These are phyloP conservation scores for Hydrotaea cyrtoneurina DNA, from an alignment of 2,888 invertebrate genomes.

Conservation along the genomic window DNA sequence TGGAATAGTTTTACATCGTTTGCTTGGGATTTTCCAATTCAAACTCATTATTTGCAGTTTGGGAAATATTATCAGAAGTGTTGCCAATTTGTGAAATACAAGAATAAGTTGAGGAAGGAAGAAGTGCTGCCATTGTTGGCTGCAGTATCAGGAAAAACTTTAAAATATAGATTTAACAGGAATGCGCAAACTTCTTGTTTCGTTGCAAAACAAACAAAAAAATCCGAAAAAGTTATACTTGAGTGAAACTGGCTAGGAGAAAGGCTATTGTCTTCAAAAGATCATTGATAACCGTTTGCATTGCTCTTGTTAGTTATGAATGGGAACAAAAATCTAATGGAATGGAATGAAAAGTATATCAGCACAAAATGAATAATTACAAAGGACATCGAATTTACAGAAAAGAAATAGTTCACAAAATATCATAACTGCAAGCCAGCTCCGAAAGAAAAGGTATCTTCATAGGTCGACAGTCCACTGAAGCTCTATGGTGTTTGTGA, in stretches of 20 bases:
- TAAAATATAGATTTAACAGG: neutral
- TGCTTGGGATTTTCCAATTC: conserved; percentile 21
- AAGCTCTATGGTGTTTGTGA: too few species aligned
- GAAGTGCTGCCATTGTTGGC: neutral
- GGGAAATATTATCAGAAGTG: conserved; percentile 21
- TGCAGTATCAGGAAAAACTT: neutral
- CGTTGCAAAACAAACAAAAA: too few species aligned
- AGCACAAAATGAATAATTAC: too few species aligned
- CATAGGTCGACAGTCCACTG: too few species aligned
- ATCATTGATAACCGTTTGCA: neutral
- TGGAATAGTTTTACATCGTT: neutral
- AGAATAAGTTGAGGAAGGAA: neutral
- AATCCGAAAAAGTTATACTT: neutral
- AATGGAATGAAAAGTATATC: too few species aligned
- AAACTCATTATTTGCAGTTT: conserved; percentile 28
- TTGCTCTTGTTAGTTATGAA: neutral
- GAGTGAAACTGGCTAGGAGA: neutral
- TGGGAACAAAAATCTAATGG: too few species aligned
- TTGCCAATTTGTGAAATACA: conserved; percentile 19
- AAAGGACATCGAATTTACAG: too few species aligned
- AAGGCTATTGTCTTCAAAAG: neutral
- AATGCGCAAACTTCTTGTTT: neutral
- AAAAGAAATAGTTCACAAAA: too few species aligned
- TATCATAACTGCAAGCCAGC: too few species aligned
- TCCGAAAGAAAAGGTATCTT: too few species aligned